Evolutionary conservation across 2,888 invertebrate genomes (phyloP).

Genomic region (Xanthia icteritia): DNA sequence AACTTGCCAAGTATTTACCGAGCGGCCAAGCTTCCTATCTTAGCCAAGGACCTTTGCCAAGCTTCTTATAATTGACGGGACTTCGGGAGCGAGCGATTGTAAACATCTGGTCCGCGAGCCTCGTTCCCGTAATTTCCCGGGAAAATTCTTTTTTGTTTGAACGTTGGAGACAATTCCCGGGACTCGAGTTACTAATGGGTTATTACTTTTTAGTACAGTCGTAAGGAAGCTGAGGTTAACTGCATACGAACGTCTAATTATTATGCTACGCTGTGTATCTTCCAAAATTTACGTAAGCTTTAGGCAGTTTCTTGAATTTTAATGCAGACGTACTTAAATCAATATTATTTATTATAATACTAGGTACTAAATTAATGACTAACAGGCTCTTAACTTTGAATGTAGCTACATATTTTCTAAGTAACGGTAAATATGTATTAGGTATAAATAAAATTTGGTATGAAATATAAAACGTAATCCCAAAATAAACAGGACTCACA

Average conservation of each 20-base stretch:
- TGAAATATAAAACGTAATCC: constrained; percentile 16
- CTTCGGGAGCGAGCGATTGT: constrained; percentile 57
- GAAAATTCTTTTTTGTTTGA: constrained; percentile 36
- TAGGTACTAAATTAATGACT: too few relatives aligned
- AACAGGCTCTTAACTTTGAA: background rate
- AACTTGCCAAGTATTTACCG: constrained; percentile 54
- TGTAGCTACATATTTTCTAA: background rate
- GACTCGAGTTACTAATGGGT: constrained; percentile 56
- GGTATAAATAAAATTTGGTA: background rate
- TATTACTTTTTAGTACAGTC: constrained; percentile 56
- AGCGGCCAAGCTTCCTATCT: constrained; percentile 32
- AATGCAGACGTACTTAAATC: background rate
- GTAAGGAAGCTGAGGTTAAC: constrained; percentile 49
- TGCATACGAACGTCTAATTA: constrained; percentile 52
- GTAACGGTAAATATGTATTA: background rate
- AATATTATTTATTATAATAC: background rate
- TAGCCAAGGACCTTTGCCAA: constrained; percentile 42
- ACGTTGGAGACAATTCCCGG: constrained; percentile 41
- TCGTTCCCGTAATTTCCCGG: constrained; percentile 33
- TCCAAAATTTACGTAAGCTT: constrained; percentile 33
- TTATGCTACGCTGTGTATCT: constrained; percentile 32
- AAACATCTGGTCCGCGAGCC: constrained; percentile 61
- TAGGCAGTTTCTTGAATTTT: constrained; percentile 18
- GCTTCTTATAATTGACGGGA: constrained; percentile 47
- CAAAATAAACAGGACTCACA: constrained; percentile 23